Conservation (phyloP, 2,888 invertebrate species). For the Oligia fasciuncula region DNA sequence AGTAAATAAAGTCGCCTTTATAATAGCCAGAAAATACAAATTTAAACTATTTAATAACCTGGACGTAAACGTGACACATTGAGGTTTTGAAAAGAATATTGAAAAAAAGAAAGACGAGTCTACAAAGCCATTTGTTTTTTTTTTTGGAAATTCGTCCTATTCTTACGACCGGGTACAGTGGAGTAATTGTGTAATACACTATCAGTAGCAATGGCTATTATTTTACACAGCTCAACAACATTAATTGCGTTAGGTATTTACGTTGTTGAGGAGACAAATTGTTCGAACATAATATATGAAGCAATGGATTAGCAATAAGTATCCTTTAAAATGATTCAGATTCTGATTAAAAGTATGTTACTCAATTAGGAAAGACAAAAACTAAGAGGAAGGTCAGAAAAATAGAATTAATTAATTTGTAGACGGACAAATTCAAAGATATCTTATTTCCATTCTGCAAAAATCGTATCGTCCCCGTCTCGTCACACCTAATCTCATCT, state of each 20-base stretch:
- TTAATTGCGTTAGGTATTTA: background rate
- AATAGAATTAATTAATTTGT: background rate
- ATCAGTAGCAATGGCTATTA: background rate
- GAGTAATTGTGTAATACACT: background rate
- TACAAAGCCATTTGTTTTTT: background rate
- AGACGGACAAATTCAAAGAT: background rate
- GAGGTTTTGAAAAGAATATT: background rate
- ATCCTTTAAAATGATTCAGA: background rate
- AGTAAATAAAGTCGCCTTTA: background rate
- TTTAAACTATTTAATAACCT: background rate
- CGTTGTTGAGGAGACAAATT: background rate
- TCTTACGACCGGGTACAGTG: background rate
- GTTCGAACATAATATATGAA: background rate
- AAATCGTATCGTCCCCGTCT: constrained; percentile 47
- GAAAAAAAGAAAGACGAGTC: background rate
- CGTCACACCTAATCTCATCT: constrained; percentile 38
- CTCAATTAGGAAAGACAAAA: background rate
- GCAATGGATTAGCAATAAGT: background rate
- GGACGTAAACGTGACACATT: no score
- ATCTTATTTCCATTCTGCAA: background rate
- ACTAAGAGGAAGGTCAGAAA: background rate
- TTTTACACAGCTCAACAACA: background rate
- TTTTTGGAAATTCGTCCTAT: background rate
- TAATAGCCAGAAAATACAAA: background rate
- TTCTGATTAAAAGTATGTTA: background rate